Percentiles rank a stretch among this genome's conserved stretches.
Conservation (phyloP, 2,888 invertebrate species). For the Amiota minor region DNA sequence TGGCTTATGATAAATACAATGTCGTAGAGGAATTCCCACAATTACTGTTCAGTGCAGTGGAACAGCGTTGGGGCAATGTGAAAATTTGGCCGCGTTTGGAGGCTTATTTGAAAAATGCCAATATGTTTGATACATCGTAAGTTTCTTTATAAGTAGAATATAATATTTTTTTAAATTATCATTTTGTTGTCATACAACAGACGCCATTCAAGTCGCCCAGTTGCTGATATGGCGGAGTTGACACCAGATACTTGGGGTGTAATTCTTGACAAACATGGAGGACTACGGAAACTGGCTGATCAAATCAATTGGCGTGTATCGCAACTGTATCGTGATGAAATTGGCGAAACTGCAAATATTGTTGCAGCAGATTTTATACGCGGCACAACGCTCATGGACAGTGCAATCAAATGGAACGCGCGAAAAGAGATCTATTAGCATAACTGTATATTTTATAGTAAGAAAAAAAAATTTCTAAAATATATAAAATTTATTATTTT, state of each 20-base stretch:
- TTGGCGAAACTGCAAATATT: slow-evolving; percentile 76
- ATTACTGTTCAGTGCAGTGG: slow-evolving; percentile 76
- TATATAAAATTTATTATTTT: too few species aligned
- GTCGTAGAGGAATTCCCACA: slow-evolving; percentile 70
- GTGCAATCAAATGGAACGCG: slow-evolving; percentile 69
- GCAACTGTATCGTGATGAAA: slow-evolving; percentile 75
- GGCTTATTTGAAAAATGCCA: slow-evolving; percentile 73
- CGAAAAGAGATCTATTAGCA: slow-evolving; percentile 51
- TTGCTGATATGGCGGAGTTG: slow-evolving; percentile 81
- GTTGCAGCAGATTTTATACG: slow-evolving; percentile 79
- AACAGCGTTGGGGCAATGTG: slow-evolving; percentile 81
- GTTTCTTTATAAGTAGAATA: slow-evolving; percentile 63
- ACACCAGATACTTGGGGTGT: slow-evolving; percentile 79
- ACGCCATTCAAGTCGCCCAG: slow-evolving; percentile 70
- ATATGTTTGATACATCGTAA: slow-evolving; percentile 65
- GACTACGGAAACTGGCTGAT: slow-evolving; percentile 79
- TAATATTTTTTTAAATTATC: slow-evolving; percentile 6
- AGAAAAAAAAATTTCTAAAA: too few species aligned
- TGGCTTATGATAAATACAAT: slow-evolving; percentile 75
- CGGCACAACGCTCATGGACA: slow-evolving; percentile 77
- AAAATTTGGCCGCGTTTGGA: slow-evolving; percentile 76
- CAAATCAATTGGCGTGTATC: slow-evolving; percentile 78
- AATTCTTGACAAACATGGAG: slow-evolving; percentile 76
- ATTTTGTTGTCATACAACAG: slow-evolving; percentile 46
- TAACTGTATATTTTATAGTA: background rate